Evolutionary conservation across 2,113 vertebrate species (phyloP).

Genomic region (Cranoglanis bouderius): DNA sequence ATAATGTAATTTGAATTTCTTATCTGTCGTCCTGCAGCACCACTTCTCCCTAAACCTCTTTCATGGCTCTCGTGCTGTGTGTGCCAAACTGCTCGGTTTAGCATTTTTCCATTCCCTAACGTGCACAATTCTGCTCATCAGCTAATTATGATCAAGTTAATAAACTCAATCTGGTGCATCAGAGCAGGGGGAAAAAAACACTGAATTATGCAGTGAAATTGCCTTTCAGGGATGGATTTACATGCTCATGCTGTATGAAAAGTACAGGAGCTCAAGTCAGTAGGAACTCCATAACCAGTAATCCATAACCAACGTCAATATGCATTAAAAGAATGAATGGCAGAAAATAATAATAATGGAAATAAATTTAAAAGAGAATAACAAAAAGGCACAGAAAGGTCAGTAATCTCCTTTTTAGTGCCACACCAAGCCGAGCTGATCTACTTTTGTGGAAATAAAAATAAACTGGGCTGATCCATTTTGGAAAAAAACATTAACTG

Average conservation of each 20-base stretch:
- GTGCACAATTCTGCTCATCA: neutral
- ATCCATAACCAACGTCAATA: neutral
- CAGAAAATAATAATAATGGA: neutral
- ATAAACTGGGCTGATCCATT: no score
- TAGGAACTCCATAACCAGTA: neutral
- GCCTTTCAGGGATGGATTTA: neutral
- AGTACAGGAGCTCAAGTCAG: neutral
- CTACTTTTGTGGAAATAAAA: no score
- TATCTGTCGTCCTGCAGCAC: neutral
- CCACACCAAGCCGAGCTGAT: neutral
- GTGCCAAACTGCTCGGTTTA: neutral
- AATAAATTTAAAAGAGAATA: neutral
- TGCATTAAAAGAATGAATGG: neutral
- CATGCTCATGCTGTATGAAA: neutral
- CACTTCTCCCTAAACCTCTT: neutral
- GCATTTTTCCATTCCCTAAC: neutral
- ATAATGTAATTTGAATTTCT: neutral
- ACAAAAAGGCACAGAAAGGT: neutral
- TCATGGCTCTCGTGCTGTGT: neutral
- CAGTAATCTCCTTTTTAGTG: neutral
- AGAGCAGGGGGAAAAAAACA: neutral
- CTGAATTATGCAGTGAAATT: neutral
- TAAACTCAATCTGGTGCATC: neutral
- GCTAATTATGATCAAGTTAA: conserved; percentile 24
- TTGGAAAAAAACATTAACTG: no score